Percentiles rank a stretch among this genome's conserved stretches.
phyloP scores from a whole-genome alignment of 2,888 invertebrate species.

The Leptinotarsa haldemani region DNA sequence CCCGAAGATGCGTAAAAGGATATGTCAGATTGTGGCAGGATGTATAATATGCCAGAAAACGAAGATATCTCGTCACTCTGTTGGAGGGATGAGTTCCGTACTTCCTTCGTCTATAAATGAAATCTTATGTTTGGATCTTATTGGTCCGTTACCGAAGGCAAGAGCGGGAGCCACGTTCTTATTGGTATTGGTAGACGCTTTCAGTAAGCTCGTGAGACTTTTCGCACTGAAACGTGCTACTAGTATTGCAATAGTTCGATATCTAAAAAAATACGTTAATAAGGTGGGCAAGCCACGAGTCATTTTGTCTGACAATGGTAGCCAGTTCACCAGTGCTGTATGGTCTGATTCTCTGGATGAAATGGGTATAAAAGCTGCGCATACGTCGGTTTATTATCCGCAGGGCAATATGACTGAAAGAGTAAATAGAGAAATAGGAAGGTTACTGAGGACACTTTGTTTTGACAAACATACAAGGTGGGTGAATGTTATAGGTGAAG shows the following conservation, averaged over 20 bases:
- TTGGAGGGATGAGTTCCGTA: too few relatives aligned
- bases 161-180: conserved; percentile 29
- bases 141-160: conserved; percentile 34
- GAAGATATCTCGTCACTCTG: too few relatives aligned
- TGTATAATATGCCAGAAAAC: too few relatives aligned
- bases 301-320: conserved; percentile 47
- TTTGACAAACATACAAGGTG: conserved; percentile 1
- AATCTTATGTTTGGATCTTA: conserved; percentile 32
- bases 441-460: conserved; percentile 3
- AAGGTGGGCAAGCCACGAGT: too few relatives aligned
- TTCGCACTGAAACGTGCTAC: conserved; percentile 32
- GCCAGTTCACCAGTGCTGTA: conserved; percentile 13
- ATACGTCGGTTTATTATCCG: too few relatives aligned
- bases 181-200: conserved; percentile 36
- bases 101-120: conserved; percentile 6
- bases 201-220: conserved; percentile 22
- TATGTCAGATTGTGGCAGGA: too few relatives aligned
- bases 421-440: conserved; percentile 21
- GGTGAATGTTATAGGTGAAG: too few relatives aligned
- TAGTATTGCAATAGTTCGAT: conserved; percentile 22
- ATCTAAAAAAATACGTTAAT: too few relatives aligned
- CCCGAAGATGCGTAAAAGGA: too few relatives aligned
- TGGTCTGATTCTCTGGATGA: background rate
- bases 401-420: background rate
- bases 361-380: background rate